Evolutionary conservation across 2,797 vertebrate species (phyloP), one percentile per base, ranked within the genome.

Genomic region (Alcedo atthis): DNA sequence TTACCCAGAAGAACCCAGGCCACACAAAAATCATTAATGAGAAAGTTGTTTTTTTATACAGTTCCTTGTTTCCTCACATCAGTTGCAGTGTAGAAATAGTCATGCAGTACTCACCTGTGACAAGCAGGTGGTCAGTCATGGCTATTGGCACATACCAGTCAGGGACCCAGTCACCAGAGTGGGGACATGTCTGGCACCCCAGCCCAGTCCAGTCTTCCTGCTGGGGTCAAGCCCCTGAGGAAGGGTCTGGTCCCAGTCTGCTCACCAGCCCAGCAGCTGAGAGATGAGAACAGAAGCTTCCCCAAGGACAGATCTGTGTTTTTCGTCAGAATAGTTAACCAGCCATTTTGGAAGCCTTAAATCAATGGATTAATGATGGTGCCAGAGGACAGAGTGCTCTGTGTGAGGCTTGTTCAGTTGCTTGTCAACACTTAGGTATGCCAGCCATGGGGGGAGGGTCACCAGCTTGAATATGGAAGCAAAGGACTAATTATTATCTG

Each of bases 401-500:
- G 83, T 86, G 79, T 57, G 87, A 92, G 91, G 84, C 93, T 83
- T 83, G 66, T 91, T 90, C 59, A 35, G 85, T 85, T 94, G 92
- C 95, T 96, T 92, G 69, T 97, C 96, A 92, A 49, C 55, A 55
- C 89, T 85, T 86, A 22, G 91, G 93, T 94, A 81, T 81, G 81
- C 46, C 87, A 86, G 93, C 79, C 83, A 13, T 51, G 83, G 95
- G 93, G 93, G 90, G 73, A 89, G 85, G 68, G 74, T 80, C 75
- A 69, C 55, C 13, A 4, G 64, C 85, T 92, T 18, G 2, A 92
- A 90, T 91, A 94, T 49, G 86, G 96, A 96, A 94, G 96, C 97
- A 96, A 94, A 95, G 95, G 97, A 92, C 97, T 98, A 98, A 98
- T 98, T 98, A 98, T 97, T 97, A 96, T 96, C 96, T 54, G 12